Percentiles rank a stretch among this genome's conserved stretches.
Conservation (phyloP, 2,113 vertebrate genomes). For the human (Homo sapiens) region DNA sequence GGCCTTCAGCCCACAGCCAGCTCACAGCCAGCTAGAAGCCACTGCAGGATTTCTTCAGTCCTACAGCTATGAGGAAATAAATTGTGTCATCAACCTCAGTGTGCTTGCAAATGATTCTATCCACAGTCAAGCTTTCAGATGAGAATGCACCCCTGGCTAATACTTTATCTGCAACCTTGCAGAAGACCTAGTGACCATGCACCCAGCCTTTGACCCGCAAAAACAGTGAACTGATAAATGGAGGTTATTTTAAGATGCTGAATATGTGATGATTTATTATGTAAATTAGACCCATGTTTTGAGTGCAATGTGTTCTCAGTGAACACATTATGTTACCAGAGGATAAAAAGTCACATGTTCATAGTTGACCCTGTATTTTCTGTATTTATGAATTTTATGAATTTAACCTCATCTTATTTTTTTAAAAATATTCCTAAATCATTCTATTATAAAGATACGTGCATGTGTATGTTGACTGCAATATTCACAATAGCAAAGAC, state of each 20-base stretch:
- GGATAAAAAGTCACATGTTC: neutral
- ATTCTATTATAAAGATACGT: too few relatives aligned
- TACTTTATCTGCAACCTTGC: rapidly evolving
- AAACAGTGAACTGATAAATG: neutral
- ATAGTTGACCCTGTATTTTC: neutral
- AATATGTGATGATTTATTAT: too few relatives aligned
- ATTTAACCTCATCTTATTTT: neutral
- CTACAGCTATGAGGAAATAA: neutral
- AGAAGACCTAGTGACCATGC: neutral
- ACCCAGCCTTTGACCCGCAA: too few relatives aligned
- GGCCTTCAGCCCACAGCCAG: too few relatives aligned
- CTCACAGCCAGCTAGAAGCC: neutral
- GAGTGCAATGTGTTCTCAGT: neutral
- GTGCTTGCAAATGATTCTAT: too few relatives aligned
- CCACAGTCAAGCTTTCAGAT: neutral
- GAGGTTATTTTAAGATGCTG: too few relatives aligned
- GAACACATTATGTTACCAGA: too few relatives aligned
- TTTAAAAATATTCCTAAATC: neutral
- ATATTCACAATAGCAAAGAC: too few relatives aligned
- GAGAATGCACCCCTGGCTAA: neutral
- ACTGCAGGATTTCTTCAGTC: neutral
- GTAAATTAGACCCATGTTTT: neutral
- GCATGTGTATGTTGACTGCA: too few relatives aligned
- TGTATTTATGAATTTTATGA: neutral
- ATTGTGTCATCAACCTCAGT: neutral